Percentiles rank a stretch among this genome's conserved stretches.
Conservation (phyloP, 2,888 invertebrate species). For the Xestia ashworthii region DNA sequence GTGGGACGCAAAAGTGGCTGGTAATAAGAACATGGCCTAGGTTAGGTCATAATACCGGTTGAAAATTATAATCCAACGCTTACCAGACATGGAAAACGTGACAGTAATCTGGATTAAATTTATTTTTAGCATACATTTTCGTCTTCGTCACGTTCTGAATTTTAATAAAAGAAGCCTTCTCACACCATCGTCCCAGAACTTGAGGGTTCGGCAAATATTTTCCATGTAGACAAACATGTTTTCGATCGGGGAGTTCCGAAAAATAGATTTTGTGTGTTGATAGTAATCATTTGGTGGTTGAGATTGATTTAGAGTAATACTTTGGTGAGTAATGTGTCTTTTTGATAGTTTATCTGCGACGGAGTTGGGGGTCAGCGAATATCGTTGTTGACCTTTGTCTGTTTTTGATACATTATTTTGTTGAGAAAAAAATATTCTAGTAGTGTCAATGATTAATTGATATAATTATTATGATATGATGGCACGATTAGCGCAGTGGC, state of each 20-base stretch:
- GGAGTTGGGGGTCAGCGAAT: constrained; percentile 22
- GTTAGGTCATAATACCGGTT: neutral
- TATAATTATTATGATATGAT: no score
- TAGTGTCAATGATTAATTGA: neutral
- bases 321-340: constrained; percentile 54
- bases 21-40: neutral
- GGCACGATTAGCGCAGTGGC: no score
- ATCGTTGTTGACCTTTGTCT: constrained; percentile 14
- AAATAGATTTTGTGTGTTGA: constrained; percentile 65
- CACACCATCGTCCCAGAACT: constrained; percentile 15
- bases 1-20: neutral
- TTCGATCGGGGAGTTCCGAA: constrained; percentile 42
- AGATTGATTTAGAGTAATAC: constrained; percentile 61
- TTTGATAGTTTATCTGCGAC: constrained; percentile 41
- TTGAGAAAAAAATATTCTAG: neutral
- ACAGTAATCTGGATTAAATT: neutral
- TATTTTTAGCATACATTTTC: constrained; percentile 37
- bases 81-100: neutral
- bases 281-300: constrained; percentile 58
- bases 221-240: constrained; percentile 64
- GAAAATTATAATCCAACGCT: neutral
- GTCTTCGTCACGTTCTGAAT: constrained; percentile 56
- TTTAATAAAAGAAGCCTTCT: constrained; percentile 46
- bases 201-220: constrained; percentile 40
- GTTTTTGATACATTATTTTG: neutral